Percentiles rank a stretch among this genome's conserved stretches.
Conservation (phyloP, 2,113 vertebrate genomes). For the Antennarius striatus region DNA sequence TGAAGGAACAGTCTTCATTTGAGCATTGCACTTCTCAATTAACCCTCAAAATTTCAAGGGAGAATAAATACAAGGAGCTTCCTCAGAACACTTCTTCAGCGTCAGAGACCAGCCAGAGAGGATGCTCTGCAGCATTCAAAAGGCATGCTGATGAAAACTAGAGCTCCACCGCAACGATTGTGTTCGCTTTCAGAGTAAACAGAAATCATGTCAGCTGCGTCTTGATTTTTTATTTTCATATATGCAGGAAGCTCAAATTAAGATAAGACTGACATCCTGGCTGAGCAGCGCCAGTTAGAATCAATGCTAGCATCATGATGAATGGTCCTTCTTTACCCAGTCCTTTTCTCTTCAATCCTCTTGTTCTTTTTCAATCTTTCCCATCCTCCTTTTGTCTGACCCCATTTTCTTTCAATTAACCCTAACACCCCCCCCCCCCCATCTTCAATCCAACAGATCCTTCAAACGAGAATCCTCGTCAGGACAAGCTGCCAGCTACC, state of each 20-base stretch:
- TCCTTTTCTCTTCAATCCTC: neutral
- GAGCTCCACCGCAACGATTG: neutral
- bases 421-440: constrained; percentile 27
- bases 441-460: constrained; percentile 43
- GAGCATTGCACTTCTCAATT: neutral
- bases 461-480: constrained; percentile 43
- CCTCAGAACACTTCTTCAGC: too few species aligned
- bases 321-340: constrained; percentile 16
- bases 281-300: constrained; percentile 44
- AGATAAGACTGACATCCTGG: constrained; percentile 43
- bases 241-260: constrained; percentile 42
- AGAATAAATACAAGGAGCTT: too few species aligned
- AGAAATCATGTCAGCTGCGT: constrained; percentile 18
- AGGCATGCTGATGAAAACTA: too few species aligned
- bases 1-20: too few species aligned
- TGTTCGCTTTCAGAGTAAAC: constrained; percentile 8
- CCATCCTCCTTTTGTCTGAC: constrained; percentile 39
- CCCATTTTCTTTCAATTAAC: constrained; percentile 40
- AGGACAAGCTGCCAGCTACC: constrained; percentile 46
- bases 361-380: neutral
- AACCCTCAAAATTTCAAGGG: constrained; percentile 4
- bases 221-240: constrained; percentile 57
- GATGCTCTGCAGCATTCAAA: too few species aligned
- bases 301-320: constrained; percentile 50
- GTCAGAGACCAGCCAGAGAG: too few species aligned